A percentile compares a stretch with the other conserved stretches of the same genome.
phyloP scores from a whole-genome alignment of 2,797 vertebrate species.

The Alcedo atthis region DNA sequence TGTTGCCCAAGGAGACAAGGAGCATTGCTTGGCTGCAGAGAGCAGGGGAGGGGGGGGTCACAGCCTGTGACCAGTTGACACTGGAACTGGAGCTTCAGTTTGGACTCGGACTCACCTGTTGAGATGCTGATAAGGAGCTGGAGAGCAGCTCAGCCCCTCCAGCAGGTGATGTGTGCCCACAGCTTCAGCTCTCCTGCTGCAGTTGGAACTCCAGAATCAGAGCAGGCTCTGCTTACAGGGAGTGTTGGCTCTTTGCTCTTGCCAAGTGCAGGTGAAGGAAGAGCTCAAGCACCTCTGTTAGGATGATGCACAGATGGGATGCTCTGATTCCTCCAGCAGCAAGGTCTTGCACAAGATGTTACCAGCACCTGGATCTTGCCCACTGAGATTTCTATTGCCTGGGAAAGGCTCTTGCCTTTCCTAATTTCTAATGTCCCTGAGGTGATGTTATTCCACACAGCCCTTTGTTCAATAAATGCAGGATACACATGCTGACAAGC shows the following conservation, averaged over 20 bases:
- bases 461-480: not conserved
- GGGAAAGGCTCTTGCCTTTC: not conserved
- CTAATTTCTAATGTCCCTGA: not conserved
- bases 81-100: fast-evolving
- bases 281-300: not conserved
- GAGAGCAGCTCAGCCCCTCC: not conserved
- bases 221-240: fast-evolving
- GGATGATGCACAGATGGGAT: not conserved
- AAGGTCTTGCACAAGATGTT: not conserved
- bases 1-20: fast-evolving
- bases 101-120: fast-evolving
- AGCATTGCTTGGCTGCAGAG: not conserved
- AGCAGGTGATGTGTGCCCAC: fast-evolving
- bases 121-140: not conserved
- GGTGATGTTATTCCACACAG: not conserved
- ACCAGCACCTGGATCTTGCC: not conserved
- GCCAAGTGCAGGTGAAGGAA: not conserved
- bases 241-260: not conserved
- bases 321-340: not conserved
- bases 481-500: not conserved
- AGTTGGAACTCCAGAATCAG: not conserved
- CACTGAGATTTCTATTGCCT: not conserved
- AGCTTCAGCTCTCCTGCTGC: not conserved
- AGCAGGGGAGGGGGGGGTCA: not conserved
- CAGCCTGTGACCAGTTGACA: fast-evolving